Conservation (phyloP, 64 coral and sea anemone species). For the Montipora sp. region DNA sequence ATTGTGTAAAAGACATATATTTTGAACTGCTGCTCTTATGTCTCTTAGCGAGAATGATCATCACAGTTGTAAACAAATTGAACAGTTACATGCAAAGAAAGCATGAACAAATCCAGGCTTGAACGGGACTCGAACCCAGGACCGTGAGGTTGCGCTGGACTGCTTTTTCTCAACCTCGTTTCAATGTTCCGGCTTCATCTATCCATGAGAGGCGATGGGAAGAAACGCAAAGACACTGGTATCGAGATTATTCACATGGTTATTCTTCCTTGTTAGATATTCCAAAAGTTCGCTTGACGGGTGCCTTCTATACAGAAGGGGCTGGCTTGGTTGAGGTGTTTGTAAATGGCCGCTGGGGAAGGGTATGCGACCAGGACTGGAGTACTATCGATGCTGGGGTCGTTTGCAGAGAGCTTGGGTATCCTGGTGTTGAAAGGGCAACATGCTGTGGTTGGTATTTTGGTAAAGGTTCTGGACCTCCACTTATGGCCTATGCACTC, state of each 20-base stretch:
- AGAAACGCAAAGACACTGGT: neutral
- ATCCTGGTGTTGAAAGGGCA: neutral
- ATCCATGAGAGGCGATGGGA: too few relatives aligned
- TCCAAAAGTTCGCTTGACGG: constrained; percentile 4
- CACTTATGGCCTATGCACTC: neutral
- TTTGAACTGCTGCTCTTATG: too few relatives aligned
- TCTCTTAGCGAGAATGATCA: too few relatives aligned
- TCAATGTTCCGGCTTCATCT: too few relatives aligned
- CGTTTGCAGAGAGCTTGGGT: constrained; percentile 26
- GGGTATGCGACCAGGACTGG: neutral
- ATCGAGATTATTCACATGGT: neutral
- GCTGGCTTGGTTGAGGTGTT: constrained; percentile 4
- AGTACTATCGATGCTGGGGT: neutral
- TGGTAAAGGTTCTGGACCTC: neutral
- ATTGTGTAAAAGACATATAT: too few relatives aligned
- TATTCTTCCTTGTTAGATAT: neutral
- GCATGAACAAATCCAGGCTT: too few relatives aligned
- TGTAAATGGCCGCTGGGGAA: constrained; percentile 15
- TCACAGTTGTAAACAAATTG: too few relatives aligned
- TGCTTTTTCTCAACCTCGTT: too few relatives aligned
- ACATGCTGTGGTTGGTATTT: constrained; percentile 43
- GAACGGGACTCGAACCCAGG: too few relatives aligned
- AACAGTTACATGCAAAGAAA: too few relatives aligned
- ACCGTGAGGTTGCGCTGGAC: too few relatives aligned
- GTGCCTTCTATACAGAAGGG: neutral